Base-by-base conservation (phyloP, 2,113 vertebrate species). In the Semicossyphus pulcher region DNA sequence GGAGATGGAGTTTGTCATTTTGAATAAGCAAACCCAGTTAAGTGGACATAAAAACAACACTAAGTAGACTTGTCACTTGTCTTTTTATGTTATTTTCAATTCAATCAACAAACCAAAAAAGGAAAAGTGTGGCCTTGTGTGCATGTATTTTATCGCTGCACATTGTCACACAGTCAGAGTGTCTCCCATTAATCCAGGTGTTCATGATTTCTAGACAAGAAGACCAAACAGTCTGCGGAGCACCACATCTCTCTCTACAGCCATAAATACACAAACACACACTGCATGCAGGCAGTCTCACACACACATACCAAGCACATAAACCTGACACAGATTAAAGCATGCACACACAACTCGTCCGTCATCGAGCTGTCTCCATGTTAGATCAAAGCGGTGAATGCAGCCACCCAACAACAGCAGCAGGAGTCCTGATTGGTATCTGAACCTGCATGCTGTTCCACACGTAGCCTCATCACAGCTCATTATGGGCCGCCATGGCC, bases 401-500 rank as follows among this genome's bases (percentile, higher is more conserved):
- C 4, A 10, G 45, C 73, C 61, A 56, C 61, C 25, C 23, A 31
- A n/a, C 54, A 41, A 2, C 68, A 37, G 48, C 18, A 1, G 12
- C 36, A n/a, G n/a, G n/a, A n/a, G n/a, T n/a, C 54, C 51, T 36
- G 82, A 89, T 85, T n/a, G 34, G 26, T 7, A 80, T 86, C 76
- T 64, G 18, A 26, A 78, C 67, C 76, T 71, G 49, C 54, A 23
- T 86, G 78, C 58, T 58, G 84, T 51, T 87, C 83, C 81, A 58
- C 88, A 87, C 78, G 78, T 88, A 87, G 72, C 68, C 72, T 59
- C 69, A 73, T 71, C 72, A 73, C 68, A 48, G 67, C 76, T 73
- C 72, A 84, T 88, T 81, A 69, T 80, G 36, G 10, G 9, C 48
- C 4, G n/a, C 51, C 62, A 57, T 26, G 74, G 58, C 61, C 7